Percentiles rank a stretch among this genome's conserved stretches.
phyloP scores from a whole-genome alignment of 1,140 invertebrate genomes.

The Paraescarpia echinospica region DNA sequence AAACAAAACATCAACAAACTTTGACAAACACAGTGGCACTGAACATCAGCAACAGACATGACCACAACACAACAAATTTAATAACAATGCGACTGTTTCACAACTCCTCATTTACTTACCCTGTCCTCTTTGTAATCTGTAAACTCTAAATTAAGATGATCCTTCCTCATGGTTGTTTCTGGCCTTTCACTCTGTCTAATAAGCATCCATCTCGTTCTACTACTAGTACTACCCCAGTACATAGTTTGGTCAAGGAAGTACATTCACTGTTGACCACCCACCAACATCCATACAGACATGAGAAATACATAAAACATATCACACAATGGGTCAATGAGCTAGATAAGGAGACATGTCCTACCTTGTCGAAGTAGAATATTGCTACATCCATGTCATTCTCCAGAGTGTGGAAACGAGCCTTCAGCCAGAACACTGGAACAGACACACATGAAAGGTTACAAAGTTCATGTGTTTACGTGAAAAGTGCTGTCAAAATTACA shows the following conservation, averaged over 20 bases:
- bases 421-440: conserved; percentile 55
- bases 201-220: background rate
- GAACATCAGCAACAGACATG: background rate
- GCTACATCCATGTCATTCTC: conserved; percentile 47
- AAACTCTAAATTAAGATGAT: background rate
- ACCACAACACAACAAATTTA: background rate
- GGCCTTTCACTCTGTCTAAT: background rate
- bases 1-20: background rate
- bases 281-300: background rate
- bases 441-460: conserved; percentile 3
- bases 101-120: too few species aligned
- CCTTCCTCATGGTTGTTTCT: background rate
- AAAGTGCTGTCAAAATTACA: background rate
- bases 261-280: background rate
- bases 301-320: background rate
- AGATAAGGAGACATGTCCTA: conserved; percentile 24
- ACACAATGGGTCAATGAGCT: background rate
- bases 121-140: too few species aligned
- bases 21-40: background rate
- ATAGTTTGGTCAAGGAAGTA: background rate
- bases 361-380: conserved; percentile 45
- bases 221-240: too few species aligned
- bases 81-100: too few species aligned
- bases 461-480: background rate
- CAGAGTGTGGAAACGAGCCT: conserved; percentile 43